phyloP scores from a whole-genome alignment of 2,888 invertebrate genomes.

The Scelioninae gen. 2 region DNA sequence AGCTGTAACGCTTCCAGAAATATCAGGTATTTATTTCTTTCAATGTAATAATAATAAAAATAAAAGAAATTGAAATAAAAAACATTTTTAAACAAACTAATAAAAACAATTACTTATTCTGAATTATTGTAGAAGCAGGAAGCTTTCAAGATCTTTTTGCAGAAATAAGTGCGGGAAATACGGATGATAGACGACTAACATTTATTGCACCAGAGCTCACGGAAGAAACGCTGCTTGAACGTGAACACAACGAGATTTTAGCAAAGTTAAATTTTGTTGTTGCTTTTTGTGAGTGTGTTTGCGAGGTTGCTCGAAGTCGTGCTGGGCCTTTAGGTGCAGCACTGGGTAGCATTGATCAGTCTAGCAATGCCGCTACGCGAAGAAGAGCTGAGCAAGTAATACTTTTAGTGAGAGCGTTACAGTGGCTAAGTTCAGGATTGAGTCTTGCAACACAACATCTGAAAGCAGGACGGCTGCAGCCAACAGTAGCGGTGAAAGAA shows the following conservation, averaged over 20 bases:
- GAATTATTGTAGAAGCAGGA: slow-evolving; percentile 74
- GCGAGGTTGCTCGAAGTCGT: slow-evolving; percentile 90
- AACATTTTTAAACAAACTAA: too few species aligned
- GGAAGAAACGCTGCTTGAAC: slow-evolving; percentile 96
- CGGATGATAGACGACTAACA: slow-evolving; percentile 78
- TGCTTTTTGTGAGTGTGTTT: slow-evolving; percentile 95
- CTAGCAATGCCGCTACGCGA: slow-evolving; percentile 74
- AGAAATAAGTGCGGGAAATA: slow-evolving; percentile 70
- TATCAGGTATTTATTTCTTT: slow-evolving; percentile 69
- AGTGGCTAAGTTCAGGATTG: slow-evolving; percentile 95
- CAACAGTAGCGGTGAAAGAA: slow-evolving; percentile 92
- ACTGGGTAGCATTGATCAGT: slow-evolving; percentile 68
- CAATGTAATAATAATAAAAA: background rate
- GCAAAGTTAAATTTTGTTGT: slow-evolving; percentile 98
- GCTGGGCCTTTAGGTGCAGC: slow-evolving; percentile 85
- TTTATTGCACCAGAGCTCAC: slow-evolving; percentile 95
- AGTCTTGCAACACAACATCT: slow-evolving; percentile 92
- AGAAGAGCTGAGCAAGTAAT: slow-evolving; percentile 88
- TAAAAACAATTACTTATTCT: background rate
- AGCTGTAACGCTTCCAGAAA: slow-evolving; percentile 83
- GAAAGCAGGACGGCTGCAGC: slow-evolving; percentile 88
- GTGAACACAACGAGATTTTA: slow-evolving; percentile 96
- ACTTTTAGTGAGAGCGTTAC: slow-evolving; percentile 91
- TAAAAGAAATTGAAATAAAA: background rate
- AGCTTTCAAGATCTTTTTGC: slow-evolving; percentile 76